Evolutionary conservation across 1,140 invertebrate species (phyloP).

Genomic region (Schlechtendalia chinensis): DNA sequence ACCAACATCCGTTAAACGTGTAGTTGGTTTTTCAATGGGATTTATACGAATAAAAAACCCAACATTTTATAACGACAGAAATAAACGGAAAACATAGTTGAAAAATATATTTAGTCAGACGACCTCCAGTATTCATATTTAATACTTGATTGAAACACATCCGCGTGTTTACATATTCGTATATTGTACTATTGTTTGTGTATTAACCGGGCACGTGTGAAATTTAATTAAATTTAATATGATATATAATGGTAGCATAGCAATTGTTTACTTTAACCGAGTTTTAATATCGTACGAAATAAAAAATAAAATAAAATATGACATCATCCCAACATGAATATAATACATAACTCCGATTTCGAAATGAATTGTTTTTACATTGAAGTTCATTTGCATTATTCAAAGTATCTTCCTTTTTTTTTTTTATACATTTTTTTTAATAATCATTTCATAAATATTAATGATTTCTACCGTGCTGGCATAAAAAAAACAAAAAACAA

Average conservation of each 20-base stretch:
- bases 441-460: not conserved
- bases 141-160: not conserved
- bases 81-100: not conserved
- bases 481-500: not conserved
- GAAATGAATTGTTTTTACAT: not conserved
- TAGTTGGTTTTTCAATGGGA: too few relatives aligned
- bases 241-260: not conserved
- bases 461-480: not conserved
- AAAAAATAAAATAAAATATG: constrained; percentile 32
- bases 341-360: not conserved
- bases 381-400: constrained; percentile 15
- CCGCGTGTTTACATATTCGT: not conserved
- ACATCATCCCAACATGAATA: not conserved
- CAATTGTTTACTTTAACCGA: constrained; percentile 22
- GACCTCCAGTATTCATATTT: not conserved
- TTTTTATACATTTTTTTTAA: not conserved
- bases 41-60: too few relatives aligned
- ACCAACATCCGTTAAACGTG: not conserved
- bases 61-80: not conserved
- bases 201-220: not conserved
- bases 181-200: constrained; percentile 13
- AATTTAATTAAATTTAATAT: constrained; percentile 40
- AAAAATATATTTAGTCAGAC: too few relatives aligned
- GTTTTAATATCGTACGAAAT: not conserved
- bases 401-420: not conserved